phyloP scores from a whole-genome alignment of 2,888 invertebrate genomes.

The Platerodrilus igneus region DNA sequence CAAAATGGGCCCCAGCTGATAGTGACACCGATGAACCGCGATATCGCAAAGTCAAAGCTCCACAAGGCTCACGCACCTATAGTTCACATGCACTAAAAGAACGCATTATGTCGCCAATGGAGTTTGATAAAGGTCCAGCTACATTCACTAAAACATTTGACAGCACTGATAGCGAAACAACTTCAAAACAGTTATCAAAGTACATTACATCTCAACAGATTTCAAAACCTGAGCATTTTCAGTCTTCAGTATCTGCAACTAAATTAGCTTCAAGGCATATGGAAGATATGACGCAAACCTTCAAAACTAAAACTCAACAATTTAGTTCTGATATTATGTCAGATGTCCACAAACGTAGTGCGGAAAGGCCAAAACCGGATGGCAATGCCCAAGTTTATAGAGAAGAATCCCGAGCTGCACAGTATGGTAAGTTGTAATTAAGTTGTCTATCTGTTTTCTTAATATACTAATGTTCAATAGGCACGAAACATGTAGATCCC shows the following conservation, averaged over 20 bases:
- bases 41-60: conserved; percentile 60
- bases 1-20: conserved; percentile 61
- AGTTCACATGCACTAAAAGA: conserved; percentile 51
- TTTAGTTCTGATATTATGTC: conserved; percentile 62
- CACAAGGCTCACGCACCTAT: conserved; percentile 49
- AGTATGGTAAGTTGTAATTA: conserved; percentile 58
- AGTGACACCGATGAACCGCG: conserved; percentile 55
- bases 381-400: conserved; percentile 63
- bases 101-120: conserved; percentile 57
- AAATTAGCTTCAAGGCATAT: conserved; percentile 60
- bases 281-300: conserved; percentile 62
- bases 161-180: conserved; percentile 24
- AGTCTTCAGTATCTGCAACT: conserved; percentile 45
- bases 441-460: conserved; percentile 6
- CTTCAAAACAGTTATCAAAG: no score
- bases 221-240: conserved; percentile 34
- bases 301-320: conserved; percentile 64
- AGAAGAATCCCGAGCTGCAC: conserved; percentile 64
- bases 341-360: conserved; percentile 52
- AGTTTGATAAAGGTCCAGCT: conserved; percentile 56
- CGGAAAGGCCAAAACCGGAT: conserved; percentile 46
- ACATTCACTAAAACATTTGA: conserved; percentile 43
- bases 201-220: conserved; percentile 12
- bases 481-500: conserved; percentile 71
- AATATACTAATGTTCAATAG: conserved; percentile 41